Conservation (phyloP, 2,113 vertebrate species). For the Dipodomys spectabilis region DNA sequence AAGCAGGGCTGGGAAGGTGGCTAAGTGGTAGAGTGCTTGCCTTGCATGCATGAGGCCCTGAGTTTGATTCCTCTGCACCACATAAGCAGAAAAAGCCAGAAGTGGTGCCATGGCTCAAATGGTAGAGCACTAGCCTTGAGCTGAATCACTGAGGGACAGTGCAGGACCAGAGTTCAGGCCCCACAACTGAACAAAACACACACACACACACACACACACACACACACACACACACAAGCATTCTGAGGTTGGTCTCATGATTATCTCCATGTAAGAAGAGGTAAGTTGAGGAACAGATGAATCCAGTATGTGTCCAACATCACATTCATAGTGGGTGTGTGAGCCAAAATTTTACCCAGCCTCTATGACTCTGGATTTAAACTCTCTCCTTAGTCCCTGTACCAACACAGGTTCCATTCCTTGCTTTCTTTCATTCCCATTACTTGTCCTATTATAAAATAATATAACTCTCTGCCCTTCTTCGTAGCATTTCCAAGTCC, state of each 20-base stretch:
- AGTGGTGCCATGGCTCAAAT: no score
- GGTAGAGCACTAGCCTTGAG: no score
- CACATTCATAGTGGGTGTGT: neutral
- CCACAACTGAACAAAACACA: no score
- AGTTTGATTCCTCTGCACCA: no score
- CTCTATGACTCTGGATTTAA: accelerated
- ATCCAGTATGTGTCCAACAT: neutral
- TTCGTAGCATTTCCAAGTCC: neutral
- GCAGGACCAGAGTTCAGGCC: no score
- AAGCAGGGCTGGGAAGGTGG: no score
- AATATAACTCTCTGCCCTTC: neutral
- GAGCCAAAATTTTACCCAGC: neutral
- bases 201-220: neutral
- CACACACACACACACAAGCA: neutral
- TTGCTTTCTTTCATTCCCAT: neutral
- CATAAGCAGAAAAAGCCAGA: no score
- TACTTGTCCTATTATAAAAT: slow-evolving; percentile 39
- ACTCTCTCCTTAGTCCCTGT: neutral
- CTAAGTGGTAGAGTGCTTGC: no score
- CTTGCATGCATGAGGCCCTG: no score
- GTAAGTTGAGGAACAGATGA: neutral
- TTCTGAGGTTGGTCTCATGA: neutral
- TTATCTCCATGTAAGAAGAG: neutral
- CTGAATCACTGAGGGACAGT: no score
- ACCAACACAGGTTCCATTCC: neutral